These are phyloP conservation scores for Amphiura filiformis DNA, from an alignment of 35 echinoderm and acorn worm species.

Conservation along the genomic window DNA sequence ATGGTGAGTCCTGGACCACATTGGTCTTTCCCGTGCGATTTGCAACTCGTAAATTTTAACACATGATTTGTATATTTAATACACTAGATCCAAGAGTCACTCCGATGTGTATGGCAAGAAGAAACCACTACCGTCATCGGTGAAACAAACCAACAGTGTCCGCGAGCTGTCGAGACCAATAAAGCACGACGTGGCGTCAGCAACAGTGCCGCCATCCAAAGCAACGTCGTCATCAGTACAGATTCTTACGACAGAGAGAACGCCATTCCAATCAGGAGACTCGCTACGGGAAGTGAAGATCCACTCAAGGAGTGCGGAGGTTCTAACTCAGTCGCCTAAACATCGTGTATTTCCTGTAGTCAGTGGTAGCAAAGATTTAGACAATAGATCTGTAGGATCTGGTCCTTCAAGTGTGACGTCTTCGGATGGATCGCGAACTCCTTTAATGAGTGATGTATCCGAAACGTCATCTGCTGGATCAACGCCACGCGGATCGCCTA, in stretches of 20 bases:
- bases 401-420: not conserved
- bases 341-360: not conserved
- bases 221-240: not conserved
- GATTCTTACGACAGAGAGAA: not conserved
- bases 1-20: too few species aligned
- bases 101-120: not conserved
- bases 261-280: not conserved
- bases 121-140: not conserved
- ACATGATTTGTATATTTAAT: too few species aligned
- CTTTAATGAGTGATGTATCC: not conserved
- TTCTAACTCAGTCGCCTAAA: not conserved
- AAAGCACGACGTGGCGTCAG: not conserved
- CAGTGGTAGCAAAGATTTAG: not conserved
- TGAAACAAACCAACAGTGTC: not conserved
- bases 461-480: not conserved
- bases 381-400: not conserved
- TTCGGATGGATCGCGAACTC: not conserved
- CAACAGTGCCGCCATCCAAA: not conserved
- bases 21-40: too few species aligned
- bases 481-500: not conserved
- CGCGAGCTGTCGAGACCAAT: not conserved
- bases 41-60: too few species aligned
- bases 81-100: conserved; percentile 4
- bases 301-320: not conserved
- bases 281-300: not conserved